These are phyloP conservation scores for Microctonus brassicae DNA, from an alignment of 2,888 invertebrate genomes.

Conservation along the genomic window DNA sequence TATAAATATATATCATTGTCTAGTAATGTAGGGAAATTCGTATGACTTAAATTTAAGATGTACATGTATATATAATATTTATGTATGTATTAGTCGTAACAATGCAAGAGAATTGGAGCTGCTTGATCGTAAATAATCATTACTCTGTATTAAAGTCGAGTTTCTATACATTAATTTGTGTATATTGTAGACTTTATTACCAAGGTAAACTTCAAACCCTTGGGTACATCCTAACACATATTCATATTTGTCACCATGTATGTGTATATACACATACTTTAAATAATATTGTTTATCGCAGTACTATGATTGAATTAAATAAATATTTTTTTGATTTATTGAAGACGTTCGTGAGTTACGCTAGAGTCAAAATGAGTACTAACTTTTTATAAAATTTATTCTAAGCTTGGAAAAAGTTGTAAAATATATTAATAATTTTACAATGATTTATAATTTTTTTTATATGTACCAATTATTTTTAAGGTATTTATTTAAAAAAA, in stretches of 20 bases:
- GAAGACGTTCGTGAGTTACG: too few relatives aligned
- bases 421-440: too few relatives aligned
- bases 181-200: constrained; percentile 60
- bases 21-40: background rate
- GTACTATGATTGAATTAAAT: background rate
- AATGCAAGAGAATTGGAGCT: constrained; percentile 52
- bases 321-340: too few relatives aligned
- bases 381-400: too few relatives aligned
- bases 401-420: too few relatives aligned
- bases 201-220: constrained; percentile 58
- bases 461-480: too few relatives aligned
- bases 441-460: too few relatives aligned
- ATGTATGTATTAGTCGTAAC: background rate
- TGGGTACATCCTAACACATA: constrained; percentile 6
- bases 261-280: background rate
- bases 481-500: too few relatives aligned
- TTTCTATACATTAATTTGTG: constrained; percentile 56
- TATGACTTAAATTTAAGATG: constrained; percentile 22
- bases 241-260: background rate
- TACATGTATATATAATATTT: constrained; percentile 23
- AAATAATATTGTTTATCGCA: background rate
- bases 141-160: constrained; percentile 68
- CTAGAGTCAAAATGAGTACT: too few relatives aligned
- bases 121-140: constrained; percentile 66
- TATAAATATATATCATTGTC: too few relatives aligned